Percentiles rank a stretch among this genome's conserved stretches.
Evolutionary conservation across 2,888 invertebrate species (phyloP).

Genomic region (Ichneumoninae sp.): DNA sequence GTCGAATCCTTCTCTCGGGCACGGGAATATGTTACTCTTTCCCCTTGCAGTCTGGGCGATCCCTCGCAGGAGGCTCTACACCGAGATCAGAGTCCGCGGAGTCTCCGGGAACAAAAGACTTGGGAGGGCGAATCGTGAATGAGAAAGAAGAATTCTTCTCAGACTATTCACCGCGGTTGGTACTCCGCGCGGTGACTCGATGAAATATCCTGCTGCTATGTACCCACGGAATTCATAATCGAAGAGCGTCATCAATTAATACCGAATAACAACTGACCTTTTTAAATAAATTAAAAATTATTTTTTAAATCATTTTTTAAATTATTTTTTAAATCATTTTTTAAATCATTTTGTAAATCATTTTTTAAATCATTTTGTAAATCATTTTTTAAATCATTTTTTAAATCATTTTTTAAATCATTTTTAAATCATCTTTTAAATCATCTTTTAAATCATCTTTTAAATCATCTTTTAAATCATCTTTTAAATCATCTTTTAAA

Average conservation of each 20-base stretch:
- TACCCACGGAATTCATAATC: neutral
- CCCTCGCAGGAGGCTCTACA: slow-evolving; percentile 27
- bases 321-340: too few relatives aligned
- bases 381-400: too few relatives aligned
- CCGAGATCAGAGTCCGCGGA: slow-evolving; percentile 5
- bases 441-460: too few relatives aligned
- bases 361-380: too few relatives aligned
- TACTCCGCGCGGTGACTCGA: slow-evolving; percentile 18
- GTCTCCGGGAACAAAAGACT: slow-evolving; percentile 40
- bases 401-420: too few relatives aligned
- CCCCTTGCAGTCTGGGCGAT: neutral
- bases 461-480: too few relatives aligned
- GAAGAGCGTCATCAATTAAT: neutral
- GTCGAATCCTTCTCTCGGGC: slow-evolving; percentile 32
- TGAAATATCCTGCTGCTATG: neutral
- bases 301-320: neutral
- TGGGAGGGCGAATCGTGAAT: slow-evolving; percentile 32
- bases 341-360: neutral
- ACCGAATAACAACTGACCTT: neutral
- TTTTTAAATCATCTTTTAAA: too few relatives aligned
- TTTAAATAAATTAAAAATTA: neutral
- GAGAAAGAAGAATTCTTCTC: slow-evolving; percentile 39
- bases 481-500: too few relatives aligned
- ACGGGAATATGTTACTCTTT: slow-evolving; percentile 38
- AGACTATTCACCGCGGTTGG: slow-evolving; percentile 36